Evolutionary conservation across 2,113 vertebrate genomes (phyloP), one percentile per base, ranked within the genome.

Genomic region (Calidris pygmaea): DNA sequence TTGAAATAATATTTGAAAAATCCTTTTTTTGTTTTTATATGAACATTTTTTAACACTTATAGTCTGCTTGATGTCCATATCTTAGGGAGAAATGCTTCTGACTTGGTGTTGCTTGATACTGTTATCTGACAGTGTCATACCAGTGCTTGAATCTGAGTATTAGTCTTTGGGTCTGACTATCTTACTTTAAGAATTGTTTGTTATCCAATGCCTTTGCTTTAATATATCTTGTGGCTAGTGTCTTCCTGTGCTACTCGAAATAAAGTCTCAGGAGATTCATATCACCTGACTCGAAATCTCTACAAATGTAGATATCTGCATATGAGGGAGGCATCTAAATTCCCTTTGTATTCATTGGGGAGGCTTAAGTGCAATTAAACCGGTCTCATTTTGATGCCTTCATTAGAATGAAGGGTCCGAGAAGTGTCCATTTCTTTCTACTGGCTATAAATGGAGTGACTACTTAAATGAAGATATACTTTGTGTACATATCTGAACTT

Each of bases 361-460:
- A 73, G 89, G 65, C 37, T 39, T 5, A 23, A 83, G 29, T 63
- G 67, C 18, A 93, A 93, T 65, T 95, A 18, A 32, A 63, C 43
- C 78, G 71, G n/a, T 41, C 29, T 68, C 47, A 82, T 93, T 85
- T 72, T 39, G 27, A 34, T 79, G 9, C 55, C 35, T 80, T 90
- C 67, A 65, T 71, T 17, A 90, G 17, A 52, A 66, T 45, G 37
- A 76, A 93, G 93, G 43, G 86, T 30, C 83, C 62, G 56, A 85
- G 79, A 96, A 93, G 87, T 56, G 56, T 90, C 71, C 34, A 6
- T 39, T 92, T 85, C 56, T 82, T 66, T 95, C 12, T 3, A 5
- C 43, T 43, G 48, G 18, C 18, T 83, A 8, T 26, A 90, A 83
- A 52, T 30, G 30, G n/a, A 85, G 22, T 41, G 53, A 76, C 10